Evolutionary conservation across 2,797 vertebrate genomes (phyloP).

Genomic region (Anguilla megastoma): DNA sequence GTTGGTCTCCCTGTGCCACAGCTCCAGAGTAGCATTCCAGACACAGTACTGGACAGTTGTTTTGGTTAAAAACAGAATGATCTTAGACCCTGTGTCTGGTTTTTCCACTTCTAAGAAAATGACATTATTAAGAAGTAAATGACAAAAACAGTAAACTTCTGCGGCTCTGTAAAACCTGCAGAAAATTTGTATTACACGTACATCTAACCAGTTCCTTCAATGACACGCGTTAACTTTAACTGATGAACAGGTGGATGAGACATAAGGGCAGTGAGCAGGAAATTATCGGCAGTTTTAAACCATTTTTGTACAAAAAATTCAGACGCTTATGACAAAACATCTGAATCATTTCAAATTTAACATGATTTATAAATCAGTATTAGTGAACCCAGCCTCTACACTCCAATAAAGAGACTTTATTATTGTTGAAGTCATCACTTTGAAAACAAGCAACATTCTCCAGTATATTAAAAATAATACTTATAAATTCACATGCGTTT

Average conservation of each 20-base stretch:
- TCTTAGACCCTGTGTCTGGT: neutral
- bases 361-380: constrained; percentile 26
- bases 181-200: neutral
- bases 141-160: neutral
- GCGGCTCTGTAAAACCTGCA: neutral
- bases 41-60: neutral
- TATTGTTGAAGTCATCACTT: neutral
- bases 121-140: neutral
- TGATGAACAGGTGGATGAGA: neutral
- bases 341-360: constrained; percentile 15
- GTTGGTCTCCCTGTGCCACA: neutral
- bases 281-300: neutral
- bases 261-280: neutral
- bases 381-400: neutral
- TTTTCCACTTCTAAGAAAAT: neutral
- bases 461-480: constrained; percentile 34
- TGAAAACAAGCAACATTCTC: constrained; percentile 28
- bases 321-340: constrained; percentile 4
- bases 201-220: neutral
- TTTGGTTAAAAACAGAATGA: neutral
- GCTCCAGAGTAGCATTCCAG: neutral
- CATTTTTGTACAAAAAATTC: neutral
- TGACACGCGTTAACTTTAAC: neutral
- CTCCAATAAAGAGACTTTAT: neutral
- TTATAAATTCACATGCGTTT: constrained; percentile 28